phyloP scores from a whole-genome alignment of 2,888 invertebrate species.

The Drosophila eohydei region DNA sequence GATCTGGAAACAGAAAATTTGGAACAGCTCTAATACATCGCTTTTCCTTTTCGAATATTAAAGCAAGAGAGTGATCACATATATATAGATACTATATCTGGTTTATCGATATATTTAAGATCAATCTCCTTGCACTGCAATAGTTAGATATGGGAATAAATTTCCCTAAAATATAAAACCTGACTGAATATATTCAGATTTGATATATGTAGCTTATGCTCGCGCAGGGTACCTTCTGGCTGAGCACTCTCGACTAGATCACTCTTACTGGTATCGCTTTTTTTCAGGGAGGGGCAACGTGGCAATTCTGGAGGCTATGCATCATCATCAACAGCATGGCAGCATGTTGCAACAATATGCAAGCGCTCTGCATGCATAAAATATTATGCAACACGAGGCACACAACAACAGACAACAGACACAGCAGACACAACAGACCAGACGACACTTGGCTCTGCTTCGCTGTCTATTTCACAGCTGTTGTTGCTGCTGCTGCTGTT shows the following conservation, averaged over 20 bases:
- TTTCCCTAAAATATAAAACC: too few relatives aligned
- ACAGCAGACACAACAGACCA: constrained; percentile 47
- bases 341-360: constrained; percentile 78
- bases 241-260: constrained; percentile 4
- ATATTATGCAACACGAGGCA: constrained; percentile 73
- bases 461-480: constrained; percentile 35
- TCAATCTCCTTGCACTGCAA: too few relatives aligned
- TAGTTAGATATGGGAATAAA: too few relatives aligned
- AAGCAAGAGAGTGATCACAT: too few relatives aligned
- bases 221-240: constrained; percentile 6
- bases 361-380: constrained; percentile 75
- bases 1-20: too few relatives aligned
- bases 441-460: constrained; percentile 66
- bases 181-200: too few relatives aligned
- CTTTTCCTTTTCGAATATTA: too few relatives aligned
- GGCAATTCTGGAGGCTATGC: constrained; percentile 78
- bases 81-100: too few relatives aligned
- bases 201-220: too few relatives aligned
- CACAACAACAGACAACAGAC: constrained; percentile 29
- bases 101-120: too few relatives aligned
- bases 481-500: constrained; percentile 29
- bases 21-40: too few relatives aligned
- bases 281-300: constrained; percentile 66
- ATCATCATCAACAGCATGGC: constrained; percentile 73
- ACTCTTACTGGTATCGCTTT: constrained; percentile 19